A percentile compares a stretch with the other conserved stretches of the same genome.
Conservation (phyloP, 2,888 invertebrate species). For the Lasiommata megera region DNA sequence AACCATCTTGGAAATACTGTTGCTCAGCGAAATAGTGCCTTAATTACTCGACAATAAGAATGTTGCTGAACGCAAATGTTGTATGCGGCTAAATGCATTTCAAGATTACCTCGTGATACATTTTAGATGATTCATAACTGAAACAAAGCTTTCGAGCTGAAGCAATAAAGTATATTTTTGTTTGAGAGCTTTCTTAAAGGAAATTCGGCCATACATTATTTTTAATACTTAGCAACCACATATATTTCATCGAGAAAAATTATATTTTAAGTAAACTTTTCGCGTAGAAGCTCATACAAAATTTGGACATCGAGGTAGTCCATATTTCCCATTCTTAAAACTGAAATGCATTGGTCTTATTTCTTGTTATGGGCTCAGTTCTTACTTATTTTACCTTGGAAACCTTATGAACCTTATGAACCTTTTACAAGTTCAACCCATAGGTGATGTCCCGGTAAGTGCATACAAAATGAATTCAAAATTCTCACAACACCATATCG, state of each 20-base stretch:
- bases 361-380: no score
- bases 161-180: neutral
- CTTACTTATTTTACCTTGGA: no score
- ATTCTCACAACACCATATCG: no score
- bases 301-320: neutral
- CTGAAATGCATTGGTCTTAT: no score
- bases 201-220: slow-evolving; percentile 1
- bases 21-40: neutral
- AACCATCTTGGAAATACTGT: neutral
- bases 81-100: slow-evolving; percentile 11
- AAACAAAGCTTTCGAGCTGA: neutral
- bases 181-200: neutral
- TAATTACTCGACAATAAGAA: neutral
- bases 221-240: neutral
- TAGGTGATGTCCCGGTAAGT: no score
- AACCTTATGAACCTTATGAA: no score
- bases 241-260: neutral
- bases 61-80: neutral
- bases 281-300: neutral
- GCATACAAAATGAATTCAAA: no score
- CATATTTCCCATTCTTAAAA: no score
- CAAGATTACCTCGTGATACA: slow-evolving; percentile 2
- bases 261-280: neutral
- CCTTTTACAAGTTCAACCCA: no score
- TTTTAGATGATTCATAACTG: neutral